Evolutionary conservation across 1,140 invertebrate genomes (phyloP).

Genomic region (Cryptotermes secundus): DNA sequence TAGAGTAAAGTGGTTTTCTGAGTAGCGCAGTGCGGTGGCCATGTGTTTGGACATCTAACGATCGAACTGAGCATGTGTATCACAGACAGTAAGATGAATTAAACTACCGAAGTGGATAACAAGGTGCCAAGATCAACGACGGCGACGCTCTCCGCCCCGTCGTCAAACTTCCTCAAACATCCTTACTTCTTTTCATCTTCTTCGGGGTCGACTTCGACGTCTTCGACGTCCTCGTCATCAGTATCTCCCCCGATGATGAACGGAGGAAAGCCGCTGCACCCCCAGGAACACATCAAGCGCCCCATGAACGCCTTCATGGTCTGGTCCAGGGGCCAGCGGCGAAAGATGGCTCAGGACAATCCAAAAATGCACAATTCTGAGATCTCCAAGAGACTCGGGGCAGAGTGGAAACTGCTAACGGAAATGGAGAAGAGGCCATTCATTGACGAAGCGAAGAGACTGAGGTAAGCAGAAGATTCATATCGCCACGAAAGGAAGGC

Average conservation of each 20-base stretch:
- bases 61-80: too few species aligned
- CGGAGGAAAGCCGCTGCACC: conserved; percentile 33
- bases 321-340: conserved; percentile 83
- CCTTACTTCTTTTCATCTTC: background rate
- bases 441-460: conserved; percentile 93
- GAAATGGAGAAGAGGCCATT: conserved; percentile 91
- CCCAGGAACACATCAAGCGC: conserved; percentile 79
- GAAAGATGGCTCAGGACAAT: conserved; percentile 97
- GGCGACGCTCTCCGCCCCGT: background rate
- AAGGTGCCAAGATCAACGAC: background rate
- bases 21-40: too few species aligned
- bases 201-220: background rate
- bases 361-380: conserved; percentile 98
- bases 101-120: background rate
- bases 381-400: conserved; percentile 87
- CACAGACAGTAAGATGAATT: too few species aligned
- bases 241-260: conserved; percentile 7
- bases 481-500: too few species aligned
- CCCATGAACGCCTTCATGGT: conserved; percentile 96
- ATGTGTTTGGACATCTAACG: too few species aligned
- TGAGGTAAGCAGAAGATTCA: conserved; percentile 81
- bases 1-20: too few species aligned
- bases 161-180: background rate
- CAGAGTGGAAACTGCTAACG: conserved; percentile 86
- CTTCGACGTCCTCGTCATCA: background rate